phyloP scores from a whole-genome alignment of 1,140 invertebrate species.

The Philotrypesis tridentata region DNA sequence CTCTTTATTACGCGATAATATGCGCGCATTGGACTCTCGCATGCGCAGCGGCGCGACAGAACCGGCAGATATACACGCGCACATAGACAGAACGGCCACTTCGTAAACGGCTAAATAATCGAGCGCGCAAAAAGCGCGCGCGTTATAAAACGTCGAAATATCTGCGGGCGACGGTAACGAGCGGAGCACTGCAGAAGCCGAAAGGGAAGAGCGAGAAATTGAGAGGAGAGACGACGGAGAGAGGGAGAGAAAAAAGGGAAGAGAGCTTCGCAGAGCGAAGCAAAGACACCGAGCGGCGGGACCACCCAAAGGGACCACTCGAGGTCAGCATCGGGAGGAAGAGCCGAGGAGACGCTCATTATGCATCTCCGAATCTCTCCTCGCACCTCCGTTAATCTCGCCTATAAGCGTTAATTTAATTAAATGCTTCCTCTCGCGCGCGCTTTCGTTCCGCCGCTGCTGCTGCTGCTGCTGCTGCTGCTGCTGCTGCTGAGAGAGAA shows the following conservation, averaged over 20 bases:
- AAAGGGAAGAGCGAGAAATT: constrained; percentile 36
- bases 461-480: not conserved
- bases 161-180: constrained; percentile 63
- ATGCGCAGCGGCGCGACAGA: no score
- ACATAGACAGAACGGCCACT: not conserved
- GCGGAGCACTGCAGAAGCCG: constrained; percentile 46
- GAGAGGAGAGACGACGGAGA: constrained; percentile 5
- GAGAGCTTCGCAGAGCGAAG: constrained; percentile 38
- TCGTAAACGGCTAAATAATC: constrained; percentile 24
- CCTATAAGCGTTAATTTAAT: constrained; percentile 74
- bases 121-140: constrained; percentile 63
- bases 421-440: constrained; percentile 65
- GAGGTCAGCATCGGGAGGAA: constrained; percentile 55
- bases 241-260: constrained; percentile 38
- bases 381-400: constrained; percentile 73
- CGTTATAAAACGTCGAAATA: constrained; percentile 67
- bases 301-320: constrained; percentile 70
- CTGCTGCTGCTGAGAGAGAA: not conserved
- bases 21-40: not conserved
- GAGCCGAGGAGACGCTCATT: constrained; percentile 64
- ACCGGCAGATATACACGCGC: no score
- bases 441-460: not conserved
- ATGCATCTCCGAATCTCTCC: constrained; percentile 73
- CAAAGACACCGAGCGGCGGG: constrained; percentile 53
- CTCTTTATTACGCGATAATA: constrained; percentile 11